Evolutionary conservation across 2,113 vertebrate genomes (phyloP).

Genomic region (Chaetura pelagica): DNA sequence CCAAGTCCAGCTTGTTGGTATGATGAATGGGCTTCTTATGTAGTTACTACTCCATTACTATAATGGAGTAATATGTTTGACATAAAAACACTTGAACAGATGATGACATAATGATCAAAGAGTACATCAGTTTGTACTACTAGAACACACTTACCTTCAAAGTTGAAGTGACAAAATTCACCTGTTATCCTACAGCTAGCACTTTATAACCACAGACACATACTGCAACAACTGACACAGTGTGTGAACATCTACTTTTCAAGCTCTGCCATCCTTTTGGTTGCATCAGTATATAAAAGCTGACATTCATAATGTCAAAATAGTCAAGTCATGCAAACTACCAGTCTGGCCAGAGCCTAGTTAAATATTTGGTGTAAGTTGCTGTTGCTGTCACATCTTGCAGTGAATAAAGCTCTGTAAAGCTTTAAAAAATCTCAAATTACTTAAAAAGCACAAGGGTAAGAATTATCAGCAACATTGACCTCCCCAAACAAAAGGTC

Average conservation of each 20-base stretch:
- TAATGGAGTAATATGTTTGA: too few relatives aligned
- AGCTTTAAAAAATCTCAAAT: background rate
- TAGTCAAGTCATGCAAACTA: background rate
- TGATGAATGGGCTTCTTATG: background rate
- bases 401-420: background rate
- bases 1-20: background rate
- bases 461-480: background rate
- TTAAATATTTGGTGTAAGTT: background rate
- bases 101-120: background rate
- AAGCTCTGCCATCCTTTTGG: background rate
- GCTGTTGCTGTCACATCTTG: background rate
- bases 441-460: background rate
- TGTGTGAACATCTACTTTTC: accelerated
- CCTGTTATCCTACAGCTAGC: background rate
- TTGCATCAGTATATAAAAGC: background rate
- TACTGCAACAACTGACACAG: background rate
- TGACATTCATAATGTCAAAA: background rate
- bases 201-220: background rate
- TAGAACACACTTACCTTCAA: background rate
- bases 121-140: background rate
- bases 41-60: background rate
- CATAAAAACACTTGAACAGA: background rate
- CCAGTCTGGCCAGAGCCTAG: background rate
- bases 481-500: background rate
- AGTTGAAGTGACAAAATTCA: background rate